Evolutionary conservation across 2,113 vertebrate species (phyloP), one percentile per base, ranked within the genome.

Genomic region (Onychostruthus taczanowskii): DNA sequence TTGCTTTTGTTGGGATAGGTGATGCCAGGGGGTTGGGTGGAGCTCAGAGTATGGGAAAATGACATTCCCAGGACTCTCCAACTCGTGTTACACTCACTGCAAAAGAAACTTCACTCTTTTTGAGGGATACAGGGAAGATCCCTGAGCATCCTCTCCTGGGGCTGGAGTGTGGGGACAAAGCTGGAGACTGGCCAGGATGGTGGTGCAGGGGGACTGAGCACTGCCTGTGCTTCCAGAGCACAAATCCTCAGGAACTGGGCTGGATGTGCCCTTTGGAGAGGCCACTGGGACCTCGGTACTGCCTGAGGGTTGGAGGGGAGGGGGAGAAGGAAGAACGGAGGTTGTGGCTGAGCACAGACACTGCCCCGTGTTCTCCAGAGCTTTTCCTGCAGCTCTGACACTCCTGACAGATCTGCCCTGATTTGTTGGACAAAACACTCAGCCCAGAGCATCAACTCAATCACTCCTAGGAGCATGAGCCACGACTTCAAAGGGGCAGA

Each of bases 171-270:
- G 63, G 39, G 24, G 20, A 31, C 21, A 74, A 63, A 1, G 3
- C 33, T 52, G 43, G 35, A 28, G 24, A 3, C 7, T 6, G 11
- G 19, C 43, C 35, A 59, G 59, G 27, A 8, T 49, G 0, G 1
- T 19, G 41, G 50, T 67, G 43, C 30, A 55, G 43, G 14, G 35
- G 6, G 75, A 46, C 2, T 21, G 23, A 75, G 44, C 46, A 6
- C 4, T 81, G 37, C 27, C 44, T 0, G 1, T 23, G 35, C 63
- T 59, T 64, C 27, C 10, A 23, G 27, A 84, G 43, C 47, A 74
- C 15, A 66, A 9, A 53, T 26, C 33, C 53, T 63, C 47, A 44
- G 35, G 63, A 12, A 47, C 13, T 4, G 56, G 35, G 37, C 62
- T 16, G 53, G 68, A 66, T 2, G 4, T 75, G 61, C 39, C 13